phyloP scores from a whole-genome alignment of 2,797 vertebrate species.

The Hydrolagus colliei region DNA sequence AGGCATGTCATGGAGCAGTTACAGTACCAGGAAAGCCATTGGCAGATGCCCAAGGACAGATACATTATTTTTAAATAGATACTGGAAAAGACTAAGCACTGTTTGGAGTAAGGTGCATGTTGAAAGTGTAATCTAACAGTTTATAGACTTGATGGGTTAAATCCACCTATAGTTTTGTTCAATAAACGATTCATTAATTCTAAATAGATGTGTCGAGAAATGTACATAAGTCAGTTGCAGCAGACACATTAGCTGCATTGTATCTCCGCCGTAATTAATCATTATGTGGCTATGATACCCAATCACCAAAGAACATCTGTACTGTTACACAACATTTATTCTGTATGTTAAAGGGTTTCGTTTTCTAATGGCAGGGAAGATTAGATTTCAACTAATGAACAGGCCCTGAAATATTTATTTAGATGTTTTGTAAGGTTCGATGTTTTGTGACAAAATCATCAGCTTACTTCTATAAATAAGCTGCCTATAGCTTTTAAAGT shows the following conservation, averaged over 20 bases:
- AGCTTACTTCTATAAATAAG: too few species aligned
- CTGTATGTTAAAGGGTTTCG: neutral
- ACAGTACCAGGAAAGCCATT: too few species aligned
- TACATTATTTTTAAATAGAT: too few species aligned
- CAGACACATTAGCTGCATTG: neutral
- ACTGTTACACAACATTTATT: conserved; percentile 9
- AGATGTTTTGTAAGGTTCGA: too few species aligned
- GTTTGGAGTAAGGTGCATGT: too few species aligned
- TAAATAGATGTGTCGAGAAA: neutral
- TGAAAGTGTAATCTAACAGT: too few species aligned
- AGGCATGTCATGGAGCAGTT: too few species aligned
- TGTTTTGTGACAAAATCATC: too few species aligned
- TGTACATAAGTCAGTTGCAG: neutral
- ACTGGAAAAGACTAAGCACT: too few species aligned
- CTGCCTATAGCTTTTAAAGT: too few species aligned
- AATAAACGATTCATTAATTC: neutral
- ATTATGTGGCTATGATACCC: neutral
- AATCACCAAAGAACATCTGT: conserved; percentile 5
- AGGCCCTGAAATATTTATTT: neutral
- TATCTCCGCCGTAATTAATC: neutral
- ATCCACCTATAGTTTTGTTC: neutral
- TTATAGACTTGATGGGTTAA: too few species aligned
- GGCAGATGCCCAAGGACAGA: too few species aligned
- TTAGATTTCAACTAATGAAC: neutral
- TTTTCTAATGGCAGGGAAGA: neutral